Percentiles rank a stretch among this genome's conserved stretches.
These are phyloP conservation scores for Tiphia femorata DNA, from an alignment of 2,888 invertebrate genomes.

Conservation along the genomic window DNA sequence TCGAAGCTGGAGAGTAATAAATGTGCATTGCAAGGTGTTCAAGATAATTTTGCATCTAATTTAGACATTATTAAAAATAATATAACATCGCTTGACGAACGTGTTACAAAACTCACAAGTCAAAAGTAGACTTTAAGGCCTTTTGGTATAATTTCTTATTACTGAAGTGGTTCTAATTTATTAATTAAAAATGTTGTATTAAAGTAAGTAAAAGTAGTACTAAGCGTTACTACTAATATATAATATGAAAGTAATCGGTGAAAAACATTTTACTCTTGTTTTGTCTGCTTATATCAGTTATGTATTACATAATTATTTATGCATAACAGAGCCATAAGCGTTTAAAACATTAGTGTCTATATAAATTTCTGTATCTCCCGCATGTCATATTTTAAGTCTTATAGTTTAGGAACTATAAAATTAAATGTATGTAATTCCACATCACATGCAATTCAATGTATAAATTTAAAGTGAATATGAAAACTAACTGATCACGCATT, in stretches of 20 bases:
- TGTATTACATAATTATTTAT: too few species aligned
- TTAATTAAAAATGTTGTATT: conserved; percentile 7
- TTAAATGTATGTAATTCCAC: too few species aligned
- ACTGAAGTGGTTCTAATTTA: conserved; percentile 23
- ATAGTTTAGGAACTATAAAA: too few species aligned
- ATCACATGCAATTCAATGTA: conserved; percentile 9
- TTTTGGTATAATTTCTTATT: conserved; percentile 20
- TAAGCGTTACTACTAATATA: too few species aligned
- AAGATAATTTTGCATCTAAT: conserved; percentile 85
- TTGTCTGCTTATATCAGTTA: too few species aligned
- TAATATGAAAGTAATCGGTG: too few species aligned
- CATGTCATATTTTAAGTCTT: too few species aligned
- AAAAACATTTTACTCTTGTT: too few species aligned
- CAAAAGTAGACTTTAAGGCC: conserved; percentile 13
- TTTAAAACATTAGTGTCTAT: too few species aligned
- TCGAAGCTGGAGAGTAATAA: conserved; percentile 84
- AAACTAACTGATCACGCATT: background rate
- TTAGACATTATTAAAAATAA: conserved; percentile 83
- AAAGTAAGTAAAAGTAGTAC: too few species aligned
- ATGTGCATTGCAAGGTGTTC: conserved; percentile 81
- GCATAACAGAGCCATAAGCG: too few species aligned
- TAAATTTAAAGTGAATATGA: conserved; percentile 3
- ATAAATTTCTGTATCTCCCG: too few species aligned
- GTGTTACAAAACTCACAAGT: conserved; percentile 76
- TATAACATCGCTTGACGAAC: conserved; percentile 80